Percentiles rank a stretch among this genome's conserved stretches.
Conservation (phyloP, 1,140 invertebrate species). For the Ceratosolen solmsi region DNA sequence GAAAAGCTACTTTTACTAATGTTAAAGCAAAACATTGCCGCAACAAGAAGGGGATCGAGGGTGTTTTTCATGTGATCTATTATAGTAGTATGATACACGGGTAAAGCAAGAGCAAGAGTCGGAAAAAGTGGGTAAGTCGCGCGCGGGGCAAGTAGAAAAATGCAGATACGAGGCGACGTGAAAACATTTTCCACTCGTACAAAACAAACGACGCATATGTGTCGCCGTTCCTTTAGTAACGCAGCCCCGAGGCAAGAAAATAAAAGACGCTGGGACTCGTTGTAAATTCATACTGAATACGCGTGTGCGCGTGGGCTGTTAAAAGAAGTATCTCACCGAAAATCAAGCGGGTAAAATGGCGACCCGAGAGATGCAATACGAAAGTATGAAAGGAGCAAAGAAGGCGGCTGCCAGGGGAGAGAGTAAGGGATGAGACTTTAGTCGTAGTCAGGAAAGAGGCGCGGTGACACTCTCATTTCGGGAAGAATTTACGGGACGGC, state of each 20-base stretch:
- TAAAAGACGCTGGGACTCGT: constrained; percentile 53
- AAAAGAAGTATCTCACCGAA: constrained; percentile 7
- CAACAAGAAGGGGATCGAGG: background rate
- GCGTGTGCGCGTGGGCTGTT: constrained; percentile 38
- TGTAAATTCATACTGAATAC: constrained; percentile 66
- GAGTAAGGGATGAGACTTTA: constrained; percentile 40
- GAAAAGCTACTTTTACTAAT: background rate
- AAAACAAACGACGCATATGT: constrained; percentile 22
- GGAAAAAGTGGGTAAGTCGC: background rate
- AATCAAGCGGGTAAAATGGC: constrained; percentile 8
- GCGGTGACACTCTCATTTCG: constrained; percentile 73
- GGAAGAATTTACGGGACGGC: constrained; percentile 69
- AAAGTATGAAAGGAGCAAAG: constrained; percentile 10
- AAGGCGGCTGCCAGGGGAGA: background rate
- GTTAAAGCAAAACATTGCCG: background rate
- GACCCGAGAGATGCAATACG: background rate
- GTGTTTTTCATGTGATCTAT: constrained; percentile 23
- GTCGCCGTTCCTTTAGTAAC: background rate
- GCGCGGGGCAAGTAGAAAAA: constrained; percentile 45
- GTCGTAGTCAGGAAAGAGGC: constrained; percentile 51
- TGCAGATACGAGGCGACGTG: constrained; percentile 49
- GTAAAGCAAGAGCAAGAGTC: background rate
- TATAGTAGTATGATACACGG: background rate
- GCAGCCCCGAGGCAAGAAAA: constrained; percentile 8
- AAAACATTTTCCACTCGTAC: constrained; percentile 38